These are phyloP conservation scores for Toxonevra muliebris DNA, from an alignment of 2,888 invertebrate genomes.

Conservation along the genomic window DNA sequence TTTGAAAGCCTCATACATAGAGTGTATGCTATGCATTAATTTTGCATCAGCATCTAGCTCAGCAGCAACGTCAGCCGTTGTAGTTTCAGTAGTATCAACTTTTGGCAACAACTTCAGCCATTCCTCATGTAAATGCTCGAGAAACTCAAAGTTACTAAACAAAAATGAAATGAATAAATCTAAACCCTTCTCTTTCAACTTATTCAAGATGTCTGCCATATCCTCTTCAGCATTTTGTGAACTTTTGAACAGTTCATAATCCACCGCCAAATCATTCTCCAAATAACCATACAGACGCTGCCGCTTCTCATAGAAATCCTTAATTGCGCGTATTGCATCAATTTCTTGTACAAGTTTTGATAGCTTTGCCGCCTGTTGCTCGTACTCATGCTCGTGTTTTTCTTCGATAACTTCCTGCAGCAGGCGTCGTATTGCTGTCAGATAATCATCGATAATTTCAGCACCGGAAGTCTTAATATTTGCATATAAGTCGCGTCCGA, in stretches of 20 bases:
- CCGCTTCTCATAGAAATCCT: conserved; percentile 54
- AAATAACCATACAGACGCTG: conserved; percentile 53
- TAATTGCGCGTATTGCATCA: conserved; percentile 44
- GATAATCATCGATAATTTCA: conserved; percentile 55
- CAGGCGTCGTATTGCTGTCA: conserved; percentile 47
- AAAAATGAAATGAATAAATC: conserved; percentile 55
- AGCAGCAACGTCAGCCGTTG: conserved; percentile 22
- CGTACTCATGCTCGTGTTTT: conserved; percentile 29
- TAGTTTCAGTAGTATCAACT: too few species aligned
- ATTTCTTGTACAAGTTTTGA: conserved; percentile 47
- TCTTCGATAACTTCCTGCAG: conserved; percentile 52
- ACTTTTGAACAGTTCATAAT: conserved; percentile 44
- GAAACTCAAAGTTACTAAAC: conserved; percentile 57
- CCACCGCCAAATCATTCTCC: conserved; percentile 44
- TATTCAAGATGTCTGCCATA: conserved; percentile 45
- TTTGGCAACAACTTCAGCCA: conserved; percentile 47
- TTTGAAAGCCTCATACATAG: conserved; percentile 51
- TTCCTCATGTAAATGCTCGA: conserved; percentile 52
- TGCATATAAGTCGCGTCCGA: conserved; percentile 49
- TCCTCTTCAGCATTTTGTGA: conserved; percentile 42
- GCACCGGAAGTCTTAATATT: conserved; percentile 49
- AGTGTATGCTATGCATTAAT: conserved; percentile 44
- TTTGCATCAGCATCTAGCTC: conserved; percentile 38
- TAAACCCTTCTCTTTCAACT: conserved; percentile 51
- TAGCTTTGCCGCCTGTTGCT: conserved; percentile 34